Percentiles rank a stretch among this genome's conserved stretches.
phyloP scores from a whole-genome alignment of 2,113 vertebrate genomes.

The Marmota monax region DNA sequence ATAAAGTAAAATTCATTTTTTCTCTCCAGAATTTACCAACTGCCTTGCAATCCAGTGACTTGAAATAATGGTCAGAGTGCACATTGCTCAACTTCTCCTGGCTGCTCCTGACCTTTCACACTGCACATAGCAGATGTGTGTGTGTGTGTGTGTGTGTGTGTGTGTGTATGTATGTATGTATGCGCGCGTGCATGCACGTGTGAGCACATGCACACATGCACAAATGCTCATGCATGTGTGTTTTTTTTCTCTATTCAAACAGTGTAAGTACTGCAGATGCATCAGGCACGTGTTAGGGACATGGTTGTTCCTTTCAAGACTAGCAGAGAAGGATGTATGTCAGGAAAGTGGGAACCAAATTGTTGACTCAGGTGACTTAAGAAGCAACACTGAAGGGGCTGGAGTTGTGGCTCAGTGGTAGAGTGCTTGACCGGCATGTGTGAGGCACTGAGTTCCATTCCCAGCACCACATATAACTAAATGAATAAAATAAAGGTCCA shows the following conservation, averaged over 20 bases:
- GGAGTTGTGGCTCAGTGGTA: no score
- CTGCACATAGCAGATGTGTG: not conserved
- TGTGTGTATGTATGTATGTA: no score
- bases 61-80: constrained; percentile 42
- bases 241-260: not conserved
- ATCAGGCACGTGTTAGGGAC: not conserved
- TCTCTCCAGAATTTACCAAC: constrained; percentile 41
- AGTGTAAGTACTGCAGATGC: not conserved
- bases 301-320: not conserved
- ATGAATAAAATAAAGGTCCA: no score
- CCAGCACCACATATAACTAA: no score
- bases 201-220: no score
- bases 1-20: constrained; percentile 49
- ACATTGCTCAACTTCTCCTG: constrained; percentile 17
- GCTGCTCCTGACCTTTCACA: not conserved
- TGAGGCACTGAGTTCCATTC: no score
- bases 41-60: not conserved
- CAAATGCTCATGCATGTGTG: not conserved
- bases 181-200: no score
- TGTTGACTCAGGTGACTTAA: not conserved
- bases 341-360: not conserved
- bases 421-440: no score
- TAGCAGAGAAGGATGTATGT: not conserved
- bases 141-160: not conserved
- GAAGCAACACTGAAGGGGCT: not conserved